Base-by-base conservation (phyloP, 2,888 invertebrate genomes). In the Drosophila antonietae region DNA sequence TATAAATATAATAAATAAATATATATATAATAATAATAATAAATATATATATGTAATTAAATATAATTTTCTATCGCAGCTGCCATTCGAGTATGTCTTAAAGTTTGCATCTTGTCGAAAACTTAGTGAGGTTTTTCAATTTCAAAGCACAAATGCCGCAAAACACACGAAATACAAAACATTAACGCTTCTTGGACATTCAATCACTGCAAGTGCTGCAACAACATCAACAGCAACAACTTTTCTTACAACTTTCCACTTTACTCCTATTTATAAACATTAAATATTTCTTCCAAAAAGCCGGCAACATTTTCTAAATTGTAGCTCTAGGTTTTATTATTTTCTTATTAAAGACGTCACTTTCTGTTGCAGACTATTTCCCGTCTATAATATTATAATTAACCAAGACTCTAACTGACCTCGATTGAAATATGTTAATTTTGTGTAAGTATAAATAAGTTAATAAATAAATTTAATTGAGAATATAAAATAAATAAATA, bases 141-240 rank as follows among this genome's bases (percentile, higher is more conserved):
- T 35, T 20, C 20, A n/a, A 31, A 43, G 41, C n/a, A n/a, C 15
- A 62, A 44, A 33, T 44, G 49, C 41, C 47, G 15, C 3, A 15
- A n/a, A 61, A 43, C 28, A 53, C 37, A 41, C 41, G 18, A 68
- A 57, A 47, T 49, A 46, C 51, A 62, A 47, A 69, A 58, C 62
- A 68, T 68, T 56, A 75, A 64, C 66, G 68, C 39, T 58, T 64
- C 28, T 59, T 64, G 66, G 68, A 68, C 74, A 73, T 89, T 85
- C 83, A 85, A 85, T 89, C 85, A 85, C 78, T 58, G 74, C 75
- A 83, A 82, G 69, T 77, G 78, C 75, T 61, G 66, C 65, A 68
- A 35, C 57, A 61, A 60, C 64, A 64, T 20, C 37, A 46, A 10
- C 65, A 61, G 10, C 47, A 46, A 43, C 57, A 82, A 71, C 78